A percentile compares a stretch with the other conserved stretches of the same genome.
phyloP scores from a whole-genome alignment of 2,113 vertebrate genomes.

The Synchiropus splendidus region DNA sequence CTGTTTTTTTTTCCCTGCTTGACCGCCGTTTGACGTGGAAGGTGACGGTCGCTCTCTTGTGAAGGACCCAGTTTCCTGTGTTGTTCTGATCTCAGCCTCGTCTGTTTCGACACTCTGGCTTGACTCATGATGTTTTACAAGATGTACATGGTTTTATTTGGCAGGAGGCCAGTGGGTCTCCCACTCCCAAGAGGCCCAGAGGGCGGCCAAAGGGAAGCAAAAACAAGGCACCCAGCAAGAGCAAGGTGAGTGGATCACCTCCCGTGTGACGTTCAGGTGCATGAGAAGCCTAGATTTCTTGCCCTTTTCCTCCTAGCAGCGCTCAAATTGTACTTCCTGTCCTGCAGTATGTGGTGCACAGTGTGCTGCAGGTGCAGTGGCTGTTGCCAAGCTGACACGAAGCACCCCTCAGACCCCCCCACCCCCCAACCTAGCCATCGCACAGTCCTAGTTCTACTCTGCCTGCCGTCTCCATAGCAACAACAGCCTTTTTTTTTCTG shows the following conservation, averaged over 20 bases:
- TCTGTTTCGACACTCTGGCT: too few relatives aligned
- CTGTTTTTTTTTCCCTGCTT: background rate
- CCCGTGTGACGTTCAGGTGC: background rate
- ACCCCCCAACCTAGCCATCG: conserved; percentile 14
- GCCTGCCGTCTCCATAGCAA: conserved; percentile 63
- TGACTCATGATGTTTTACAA: too few relatives aligned
- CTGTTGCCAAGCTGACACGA: conserved; percentile 59
- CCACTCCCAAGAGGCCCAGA: conserved; percentile 86
- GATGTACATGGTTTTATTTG: background rate
- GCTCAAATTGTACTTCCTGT: conserved; percentile 57
- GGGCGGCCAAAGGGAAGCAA: conserved; percentile 94
- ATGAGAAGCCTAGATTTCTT: background rate
- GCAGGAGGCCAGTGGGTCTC: conserved; percentile 86
- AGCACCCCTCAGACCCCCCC: conserved; percentile 45
- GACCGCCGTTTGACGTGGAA: too few relatives aligned
- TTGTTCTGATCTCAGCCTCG: too few relatives aligned
- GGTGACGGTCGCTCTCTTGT: too few relatives aligned
- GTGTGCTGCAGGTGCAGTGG: conserved; percentile 63
- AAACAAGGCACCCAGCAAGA: conserved; percentile 79
- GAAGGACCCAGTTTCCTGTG: too few relatives aligned
- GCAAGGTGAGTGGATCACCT: conserved; percentile 72
- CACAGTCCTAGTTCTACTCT: conserved; percentile 61
- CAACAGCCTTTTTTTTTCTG: conserved; percentile 45
- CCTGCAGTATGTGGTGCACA: conserved; percentile 48
- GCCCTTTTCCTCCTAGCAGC: conserved; percentile 19